phyloP scores from a whole-genome alignment of 2,888 invertebrate genomes.

The Charanyca ferruginea region DNA sequence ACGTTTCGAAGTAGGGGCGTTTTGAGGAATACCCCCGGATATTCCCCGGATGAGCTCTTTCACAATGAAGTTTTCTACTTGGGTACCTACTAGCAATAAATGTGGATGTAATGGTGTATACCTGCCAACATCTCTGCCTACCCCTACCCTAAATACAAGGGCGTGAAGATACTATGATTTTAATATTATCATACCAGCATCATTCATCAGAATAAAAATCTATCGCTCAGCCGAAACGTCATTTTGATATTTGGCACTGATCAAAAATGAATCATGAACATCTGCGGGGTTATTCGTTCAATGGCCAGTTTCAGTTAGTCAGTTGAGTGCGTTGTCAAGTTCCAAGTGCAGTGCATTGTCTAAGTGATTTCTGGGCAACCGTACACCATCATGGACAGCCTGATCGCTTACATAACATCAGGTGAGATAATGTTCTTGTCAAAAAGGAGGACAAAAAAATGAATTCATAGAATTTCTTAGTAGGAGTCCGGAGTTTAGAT shows the following conservation, averaged over 20 bases:
- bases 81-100: too few relatives aligned
- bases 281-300: not conserved
- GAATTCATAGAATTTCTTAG: not conserved
- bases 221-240: conserved; percentile 19
- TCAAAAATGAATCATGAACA: conserved; percentile 18
- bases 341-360: conserved; percentile 32
- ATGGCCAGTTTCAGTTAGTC: conserved; percentile 10
- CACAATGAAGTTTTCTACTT: too few relatives aligned
- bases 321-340: conserved; percentile 12
- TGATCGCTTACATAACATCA: conserved; percentile 39
- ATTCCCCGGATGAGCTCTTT: too few relatives aligned
- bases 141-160: not conserved
- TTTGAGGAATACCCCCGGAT: too few relatives aligned
- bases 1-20: too few relatives aligned
- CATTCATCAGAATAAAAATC: conserved; percentile 41
- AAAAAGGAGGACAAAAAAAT: not conserved
- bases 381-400: conserved; percentile 26
- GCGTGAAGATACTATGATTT: conserved; percentile 1
- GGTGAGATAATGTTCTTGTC: conserved; percentile 7
- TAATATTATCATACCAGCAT: conserved; percentile 20
- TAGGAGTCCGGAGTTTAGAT: not conserved
- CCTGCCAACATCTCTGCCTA: not conserved
- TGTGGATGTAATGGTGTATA: too few relatives aligned
- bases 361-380: conserved; percentile 21
- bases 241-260: conserved; percentile 45